Evolutionary conservation across 2,113 vertebrate species (phyloP).

Genomic region (Entelurus aequoreus): DNA sequence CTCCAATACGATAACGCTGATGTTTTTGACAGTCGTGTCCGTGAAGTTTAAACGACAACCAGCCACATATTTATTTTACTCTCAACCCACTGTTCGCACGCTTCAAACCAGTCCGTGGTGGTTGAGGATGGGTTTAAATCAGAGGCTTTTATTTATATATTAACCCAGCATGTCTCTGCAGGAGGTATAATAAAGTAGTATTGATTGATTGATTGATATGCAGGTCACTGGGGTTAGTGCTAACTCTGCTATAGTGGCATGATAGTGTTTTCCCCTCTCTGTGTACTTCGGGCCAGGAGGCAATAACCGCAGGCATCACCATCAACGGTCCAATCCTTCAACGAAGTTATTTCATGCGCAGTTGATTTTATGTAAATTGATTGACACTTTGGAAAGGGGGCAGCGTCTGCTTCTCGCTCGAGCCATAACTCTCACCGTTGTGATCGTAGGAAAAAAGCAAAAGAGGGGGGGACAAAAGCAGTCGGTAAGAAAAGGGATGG

Average conservation of each 20-base stretch:
- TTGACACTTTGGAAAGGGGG: conserved; percentile 77
- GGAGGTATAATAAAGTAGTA: conserved; percentile 55
- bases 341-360: conserved; percentile 84
- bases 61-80: conserved; percentile 7
- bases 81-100: conserved; percentile 8
- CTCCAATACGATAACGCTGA: conserved; percentile 16
- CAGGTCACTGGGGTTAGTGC: conserved; percentile 64
- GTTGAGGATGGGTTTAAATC: conserved; percentile 44
- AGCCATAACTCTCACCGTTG: conserved; percentile 79
- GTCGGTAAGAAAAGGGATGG: conserved; percentile 4
- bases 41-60: conserved; percentile 53
- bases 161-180: conserved; percentile 35
- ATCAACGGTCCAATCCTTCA: conserved; percentile 69
- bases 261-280: conserved; percentile 48
- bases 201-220: conserved; percentile 64
- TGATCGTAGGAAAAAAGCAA: conserved; percentile 45
- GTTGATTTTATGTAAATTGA: conserved; percentile 90
- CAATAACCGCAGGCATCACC: conserved; percentile 62
- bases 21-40: conserved; percentile 36
- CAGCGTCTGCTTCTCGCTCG: conserved; percentile 70
- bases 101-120: conserved; percentile 31
- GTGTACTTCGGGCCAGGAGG: conserved; percentile 60
- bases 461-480: conserved; percentile 42
- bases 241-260: conserved; percentile 62
- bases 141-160: conserved; percentile 58